Conservation (phyloP, 64 coral and sea anemone genomes). For the Actinia equina region DNA sequence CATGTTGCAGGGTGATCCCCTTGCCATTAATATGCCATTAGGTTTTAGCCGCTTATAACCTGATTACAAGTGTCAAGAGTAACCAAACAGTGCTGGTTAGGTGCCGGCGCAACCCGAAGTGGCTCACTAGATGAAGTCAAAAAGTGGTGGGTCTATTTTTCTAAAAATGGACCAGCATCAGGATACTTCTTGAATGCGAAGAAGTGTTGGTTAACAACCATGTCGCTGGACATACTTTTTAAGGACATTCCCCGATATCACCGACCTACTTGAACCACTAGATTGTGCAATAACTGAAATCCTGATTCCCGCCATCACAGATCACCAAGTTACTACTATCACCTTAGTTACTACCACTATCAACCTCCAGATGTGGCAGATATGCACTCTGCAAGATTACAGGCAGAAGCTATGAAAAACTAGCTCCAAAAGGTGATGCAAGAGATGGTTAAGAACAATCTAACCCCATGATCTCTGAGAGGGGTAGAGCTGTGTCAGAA, state of each 20-base stretch:
- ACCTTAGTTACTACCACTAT: too few species aligned
- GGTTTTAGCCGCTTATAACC: neutral
- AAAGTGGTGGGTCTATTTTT: conserved; percentile 1
- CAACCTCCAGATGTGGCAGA: too few species aligned
- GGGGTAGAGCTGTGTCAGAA: neutral
- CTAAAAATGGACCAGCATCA: neutral
- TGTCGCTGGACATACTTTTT: too few species aligned
- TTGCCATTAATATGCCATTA: neutral
- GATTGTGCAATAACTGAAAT: neutral
- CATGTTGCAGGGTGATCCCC: neutral
- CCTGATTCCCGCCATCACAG: neutral
- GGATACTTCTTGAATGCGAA: conserved; percentile 8
- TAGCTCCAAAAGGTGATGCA: conserved; percentile 24
- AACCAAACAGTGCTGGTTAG: conserved; percentile 21
- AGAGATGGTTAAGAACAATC: conserved; percentile 23
- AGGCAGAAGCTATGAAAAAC: conserved; percentile 34
- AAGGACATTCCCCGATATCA: too few species aligned
- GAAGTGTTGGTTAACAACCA: neutral
- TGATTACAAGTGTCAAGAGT: neutral
- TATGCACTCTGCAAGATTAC: conserved; percentile 38
- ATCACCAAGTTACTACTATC: neutral
- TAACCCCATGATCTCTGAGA: conserved; percentile 9
- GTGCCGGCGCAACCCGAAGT: conserved; percentile 9
- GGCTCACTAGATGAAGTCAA: neutral
- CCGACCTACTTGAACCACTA: neutral